A percentile compares a stretch with the other conserved stretches of the same genome.
These are phyloP conservation scores for Eumerus sabulonum DNA, from an alignment of 2,888 invertebrate genomes.

Conservation along the genomic window DNA sequence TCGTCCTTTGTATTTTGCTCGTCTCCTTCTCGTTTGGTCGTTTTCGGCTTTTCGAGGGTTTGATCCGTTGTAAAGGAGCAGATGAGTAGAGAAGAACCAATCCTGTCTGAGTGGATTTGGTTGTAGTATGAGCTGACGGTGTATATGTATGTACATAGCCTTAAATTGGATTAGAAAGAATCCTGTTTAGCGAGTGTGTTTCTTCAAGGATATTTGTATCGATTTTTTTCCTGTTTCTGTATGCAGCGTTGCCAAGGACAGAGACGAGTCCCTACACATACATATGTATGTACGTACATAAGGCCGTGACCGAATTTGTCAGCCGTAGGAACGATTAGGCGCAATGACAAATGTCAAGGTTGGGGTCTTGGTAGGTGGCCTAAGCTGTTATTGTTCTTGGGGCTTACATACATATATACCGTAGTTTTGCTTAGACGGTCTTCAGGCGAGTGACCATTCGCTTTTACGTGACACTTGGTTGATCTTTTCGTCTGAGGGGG, in stretches of 20 bases:
- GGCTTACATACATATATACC: too few species aligned
- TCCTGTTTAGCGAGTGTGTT: conserved; percentile 15
- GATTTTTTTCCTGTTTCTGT: conserved; percentile 9
- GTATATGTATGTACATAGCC: too few species aligned
- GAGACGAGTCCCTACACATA: neutral
- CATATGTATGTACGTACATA: neutral
- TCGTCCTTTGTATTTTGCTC: neutral
- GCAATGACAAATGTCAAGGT: conserved; percentile 14
- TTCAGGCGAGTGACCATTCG: neutral
- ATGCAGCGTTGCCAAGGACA: neutral
- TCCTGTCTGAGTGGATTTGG: conserved; percentile 37
- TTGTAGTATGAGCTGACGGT: neutral
- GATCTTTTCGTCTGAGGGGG: conserved; percentile 3
- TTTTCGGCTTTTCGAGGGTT: conserved; percentile 1
- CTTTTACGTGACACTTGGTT: neutral
- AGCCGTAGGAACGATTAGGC: neutral
- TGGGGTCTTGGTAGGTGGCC: neutral
- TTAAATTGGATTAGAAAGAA: conserved; percentile 44
- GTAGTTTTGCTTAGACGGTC: conserved; percentile 15
- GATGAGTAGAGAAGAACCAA: neutral
- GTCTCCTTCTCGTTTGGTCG: too few species aligned
- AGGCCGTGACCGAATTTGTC: conserved; percentile 25
- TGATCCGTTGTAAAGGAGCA: conserved; percentile 35
- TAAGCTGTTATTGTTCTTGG: too few species aligned
- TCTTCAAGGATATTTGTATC: conserved; percentile 4